phyloP scores from a whole-genome alignment of 2,797 vertebrate species.

The Clarias laeviceps region DNA sequence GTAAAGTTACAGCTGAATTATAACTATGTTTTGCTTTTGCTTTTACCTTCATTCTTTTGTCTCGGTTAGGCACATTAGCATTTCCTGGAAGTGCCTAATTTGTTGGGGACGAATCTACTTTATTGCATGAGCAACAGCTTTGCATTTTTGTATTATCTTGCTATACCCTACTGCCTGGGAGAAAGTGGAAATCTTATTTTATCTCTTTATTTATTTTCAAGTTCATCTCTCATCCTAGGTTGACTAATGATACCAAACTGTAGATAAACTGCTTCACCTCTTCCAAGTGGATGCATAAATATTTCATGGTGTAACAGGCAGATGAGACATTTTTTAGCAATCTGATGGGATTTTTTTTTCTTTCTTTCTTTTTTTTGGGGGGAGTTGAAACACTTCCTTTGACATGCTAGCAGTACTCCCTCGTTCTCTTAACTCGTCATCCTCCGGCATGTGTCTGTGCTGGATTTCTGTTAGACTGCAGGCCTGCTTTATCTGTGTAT shows the following conservation, averaged over 20 bases:
- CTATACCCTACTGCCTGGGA: constrained; percentile 10
- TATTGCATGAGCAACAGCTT: constrained; percentile 20
- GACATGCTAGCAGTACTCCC: constrained; percentile 26
- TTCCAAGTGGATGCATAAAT: constrained; percentile 8
- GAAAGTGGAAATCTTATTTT: neutral
- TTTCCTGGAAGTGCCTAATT: constrained; percentile 45
- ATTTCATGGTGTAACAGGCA: constrained; percentile 21
- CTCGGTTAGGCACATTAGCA: constrained; percentile 32
- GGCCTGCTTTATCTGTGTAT: constrained; percentile 62
- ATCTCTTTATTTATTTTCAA: constrained; percentile 1
- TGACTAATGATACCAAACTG: constrained; percentile 29
- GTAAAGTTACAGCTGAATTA: constrained; percentile 55
- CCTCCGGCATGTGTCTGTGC: constrained; percentile 48
- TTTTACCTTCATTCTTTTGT: constrained; percentile 22
- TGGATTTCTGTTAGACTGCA: constrained; percentile 51
- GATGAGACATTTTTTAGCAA: constrained; percentile 46
- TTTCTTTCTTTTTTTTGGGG: too few species aligned
- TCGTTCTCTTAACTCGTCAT: constrained; percentile 38
- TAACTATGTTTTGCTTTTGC: constrained; percentile 17
- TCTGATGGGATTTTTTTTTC: constrained; percentile 34
- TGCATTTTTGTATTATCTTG: neutral
- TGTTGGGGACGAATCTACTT: constrained; percentile 31
- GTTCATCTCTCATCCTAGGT: constrained; percentile 7
- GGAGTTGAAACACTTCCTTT: constrained; percentile 43
- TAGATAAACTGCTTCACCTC: constrained; percentile 15